Evolutionary conservation across 1,140 invertebrate species (phyloP), one percentile per base, ranked within the genome.

Genomic region (Nautilus pompilius): DNA sequence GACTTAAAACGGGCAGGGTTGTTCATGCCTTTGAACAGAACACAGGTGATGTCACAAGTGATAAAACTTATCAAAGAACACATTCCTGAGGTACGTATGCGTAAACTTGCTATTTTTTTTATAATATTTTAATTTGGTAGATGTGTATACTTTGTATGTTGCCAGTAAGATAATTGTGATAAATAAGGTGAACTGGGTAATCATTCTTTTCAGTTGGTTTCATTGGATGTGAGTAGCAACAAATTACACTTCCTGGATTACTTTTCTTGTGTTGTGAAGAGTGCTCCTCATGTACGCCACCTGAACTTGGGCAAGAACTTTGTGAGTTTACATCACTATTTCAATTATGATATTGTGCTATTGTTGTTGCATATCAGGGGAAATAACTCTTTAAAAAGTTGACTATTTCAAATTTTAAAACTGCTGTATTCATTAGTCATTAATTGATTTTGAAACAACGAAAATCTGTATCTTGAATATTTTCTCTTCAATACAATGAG

Each of bases 221-320:
- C 89, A 0, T 77, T 96, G 6, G 91, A 93, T 85, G 83, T 96
- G 1, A 89, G 90, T 76, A 88, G 90, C 45, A 96, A 96, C 78
- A 90, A 89, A 77, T 77, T 96, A 0, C 79, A 86, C 65, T 83
- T 84, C 10, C 81, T 93, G 33, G 88, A 90, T 51, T 86, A 87
- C 62, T 81, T 95, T 36, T 87, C 84, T 65, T 79, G 85, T 3
- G 68, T 92, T 5, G 77, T 83, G 5, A 83, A 84, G 24, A 90
- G 89, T 62, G 85, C 93, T 62, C 86, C 89, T 5, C 86, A 88
- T 69, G 79, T 96, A 2, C 92, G 90, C 75, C 89, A 91, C 60
- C 83, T 96, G 2, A 89, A 94, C 77, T 78, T 96, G 62, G 88
- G 87, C 3, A 89, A 92, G 67, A 96, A 96, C 77, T 90, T 87